phyloP scores from a whole-genome alignment of 2,797 vertebrate species.

The Malurus leucopterus region DNA sequence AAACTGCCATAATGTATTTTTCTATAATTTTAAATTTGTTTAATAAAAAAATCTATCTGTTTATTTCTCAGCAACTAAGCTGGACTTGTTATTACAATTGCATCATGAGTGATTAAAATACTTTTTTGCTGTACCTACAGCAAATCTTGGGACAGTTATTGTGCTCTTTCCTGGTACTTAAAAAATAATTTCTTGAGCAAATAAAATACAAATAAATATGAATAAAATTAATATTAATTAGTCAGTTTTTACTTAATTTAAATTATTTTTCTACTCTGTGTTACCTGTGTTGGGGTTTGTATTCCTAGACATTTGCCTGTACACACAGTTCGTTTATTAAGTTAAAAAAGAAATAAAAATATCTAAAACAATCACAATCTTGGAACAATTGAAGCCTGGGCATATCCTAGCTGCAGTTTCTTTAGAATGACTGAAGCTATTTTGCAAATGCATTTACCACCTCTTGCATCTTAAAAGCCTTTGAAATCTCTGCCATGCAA shows the following conservation, averaged over 20 bases:
- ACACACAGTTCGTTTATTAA: not conserved
- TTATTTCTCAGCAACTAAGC: not conserved
- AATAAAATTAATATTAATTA: not conserved
- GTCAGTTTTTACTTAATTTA: not conserved
- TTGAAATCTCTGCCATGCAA: not conserved
- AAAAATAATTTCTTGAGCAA: not conserved
- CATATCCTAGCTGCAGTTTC: not conserved
- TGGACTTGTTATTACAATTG: not conserved
- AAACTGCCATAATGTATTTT: not conserved
- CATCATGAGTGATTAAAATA: not conserved
- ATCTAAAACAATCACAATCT: not conserved
- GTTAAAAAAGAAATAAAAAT: not conserved
- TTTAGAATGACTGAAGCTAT: not conserved
- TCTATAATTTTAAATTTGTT: not conserved
- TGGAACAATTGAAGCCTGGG: not conserved
- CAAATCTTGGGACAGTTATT: not conserved
- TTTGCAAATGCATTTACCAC: not conserved
- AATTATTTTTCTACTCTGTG: not conserved
- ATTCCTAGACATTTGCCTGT: not conserved
- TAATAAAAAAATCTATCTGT: not conserved
- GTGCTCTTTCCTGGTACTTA: not conserved
- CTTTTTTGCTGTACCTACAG: not conserved
- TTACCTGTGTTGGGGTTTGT: not conserved
- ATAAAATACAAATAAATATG: not conserved
- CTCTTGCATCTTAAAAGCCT: not conserved